Evolutionary conservation across 1,140 invertebrate genomes (phyloP), one percentile per base, ranked within the genome.

Genomic region (Drosophila melanogaster): DNA sequence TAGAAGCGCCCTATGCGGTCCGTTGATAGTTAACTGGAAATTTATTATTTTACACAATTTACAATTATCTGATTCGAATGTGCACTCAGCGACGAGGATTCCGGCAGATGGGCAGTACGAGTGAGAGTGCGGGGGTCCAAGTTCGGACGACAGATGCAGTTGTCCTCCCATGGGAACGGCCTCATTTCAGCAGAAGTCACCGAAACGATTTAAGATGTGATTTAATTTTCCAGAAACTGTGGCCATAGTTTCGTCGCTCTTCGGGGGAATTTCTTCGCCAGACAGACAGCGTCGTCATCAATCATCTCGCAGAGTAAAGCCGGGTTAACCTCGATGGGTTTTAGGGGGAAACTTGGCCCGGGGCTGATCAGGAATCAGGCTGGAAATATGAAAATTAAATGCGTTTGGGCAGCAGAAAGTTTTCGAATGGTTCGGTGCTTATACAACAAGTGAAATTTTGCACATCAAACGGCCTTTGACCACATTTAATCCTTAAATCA

Each of bases 1-100:
- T 89, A 89, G 84, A 77, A 80, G 61, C 85, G 64, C 84, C 73
- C 77, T 74, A 84, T 89, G 84, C 62, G 79, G 84, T 89, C 84
- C 72, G 41, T 77, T 78, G 77, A 89, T 89, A 89, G 84, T 89
- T 89, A 89, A 89, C 84, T 89, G 71, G 73, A 89, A 89, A 89
- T 89, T 89, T 89, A 89, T 89, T 89, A 89, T 89, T 89, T 89
- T 89, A 89, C 84, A 89, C 79, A 89, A 89, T 89, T 89, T 89
- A 89, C 84, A 89, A 89, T 89, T 89, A 89, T 89, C 84, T 89
- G 84, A 89, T 89, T 89, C 84, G 78, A 89, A 89, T 90, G 84
- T 84, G 80, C 81, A 81, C 43, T 77, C 74, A 38, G 40, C 46
- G 53, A 64, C 51, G 22, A 49, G 26, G 47, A 33, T n/a, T 10